Evolutionary conservation across 1,140 invertebrate species (phyloP).

Genomic region (Panulirus ornatus): DNA sequence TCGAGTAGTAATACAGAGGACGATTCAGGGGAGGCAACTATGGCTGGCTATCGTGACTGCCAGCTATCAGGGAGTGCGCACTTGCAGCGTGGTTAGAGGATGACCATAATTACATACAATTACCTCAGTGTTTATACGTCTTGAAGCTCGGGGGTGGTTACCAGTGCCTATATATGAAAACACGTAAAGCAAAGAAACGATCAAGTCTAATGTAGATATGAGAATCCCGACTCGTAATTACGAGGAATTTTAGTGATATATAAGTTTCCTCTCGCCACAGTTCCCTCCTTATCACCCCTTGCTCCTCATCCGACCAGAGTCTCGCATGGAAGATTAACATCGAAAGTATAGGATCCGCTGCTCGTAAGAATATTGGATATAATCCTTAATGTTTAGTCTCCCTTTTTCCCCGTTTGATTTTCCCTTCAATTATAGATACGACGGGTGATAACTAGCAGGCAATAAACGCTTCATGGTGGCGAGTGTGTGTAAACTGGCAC

Average conservation of each 20-base stretch:
- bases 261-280: background rate
- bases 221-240: background rate
- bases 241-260: background rate
- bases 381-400: slow-evolving; percentile 33
- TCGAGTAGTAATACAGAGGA: too few relatives aligned
- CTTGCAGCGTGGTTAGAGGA: background rate
- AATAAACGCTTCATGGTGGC: slow-evolving; percentile 20
- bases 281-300: background rate
- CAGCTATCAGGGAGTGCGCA: background rate
- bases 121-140: slow-evolving; percentile 24
- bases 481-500: background rate
- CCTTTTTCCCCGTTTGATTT: slow-evolving; percentile 1
- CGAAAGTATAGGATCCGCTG: background rate
- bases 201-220: slow-evolving; percentile 12
- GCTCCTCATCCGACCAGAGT: background rate
- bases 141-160: slow-evolving; percentile 22
- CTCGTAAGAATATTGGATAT: slow-evolving; percentile 51
- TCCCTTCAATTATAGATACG: slow-evolving; percentile 30
- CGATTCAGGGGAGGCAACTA: background rate
- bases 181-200: slow-evolving; percentile 19
- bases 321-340: slow-evolving; percentile 16
- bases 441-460: slow-evolving; percentile 34
- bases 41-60: background rate
- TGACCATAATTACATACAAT: slow-evolving; percentile 33
- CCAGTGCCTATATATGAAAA: slow-evolving; percentile 21